These are phyloP conservation scores for Platygyra sinensis DNA, from an alignment of 64 coral and sea anemone species.

Conservation along the genomic window DNA sequence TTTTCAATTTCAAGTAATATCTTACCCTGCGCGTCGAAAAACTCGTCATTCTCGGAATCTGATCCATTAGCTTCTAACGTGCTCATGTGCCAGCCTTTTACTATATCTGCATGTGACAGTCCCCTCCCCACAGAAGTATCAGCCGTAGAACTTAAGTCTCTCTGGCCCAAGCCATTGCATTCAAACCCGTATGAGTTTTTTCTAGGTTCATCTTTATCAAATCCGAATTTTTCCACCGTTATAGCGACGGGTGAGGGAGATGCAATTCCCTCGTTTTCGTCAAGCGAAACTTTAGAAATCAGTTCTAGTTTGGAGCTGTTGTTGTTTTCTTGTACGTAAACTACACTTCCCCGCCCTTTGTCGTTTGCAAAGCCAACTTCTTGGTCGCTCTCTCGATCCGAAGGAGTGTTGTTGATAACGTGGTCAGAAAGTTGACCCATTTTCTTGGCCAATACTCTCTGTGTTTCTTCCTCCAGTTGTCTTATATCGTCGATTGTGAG, in stretches of 20 bases:
- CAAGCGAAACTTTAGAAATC: conserved; percentile 69
- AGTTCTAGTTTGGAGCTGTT: conserved; percentile 58
- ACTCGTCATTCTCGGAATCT: conserved; percentile 82
- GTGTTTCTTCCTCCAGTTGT: conserved; percentile 88
- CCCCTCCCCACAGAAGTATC: conserved; percentile 10
- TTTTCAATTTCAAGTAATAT: no score
- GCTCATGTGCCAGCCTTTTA: conserved; percentile 77
- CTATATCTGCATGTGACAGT: conserved; percentile 59
- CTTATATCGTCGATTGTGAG: conserved; percentile 94
- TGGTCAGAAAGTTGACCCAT: conserved; percentile 69
- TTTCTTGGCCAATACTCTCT: conserved; percentile 70
- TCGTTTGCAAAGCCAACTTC: conserved; percentile 80
- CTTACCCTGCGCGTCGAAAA: conserved; percentile 96
- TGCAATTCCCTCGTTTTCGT: conserved; percentile 36
- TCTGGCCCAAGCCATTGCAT: conserved; percentile 18
- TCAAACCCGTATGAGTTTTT: conserved; percentile 12
- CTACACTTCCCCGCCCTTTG: conserved; percentile 74
- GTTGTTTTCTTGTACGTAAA: conserved; percentile 55
- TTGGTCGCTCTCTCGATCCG: conserved; percentile 75
- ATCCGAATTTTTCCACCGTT: conserved; percentile 77
- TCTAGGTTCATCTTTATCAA: conserved; percentile 41
- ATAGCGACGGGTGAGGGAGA: conserved; percentile 64
- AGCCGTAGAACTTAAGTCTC: neutral
- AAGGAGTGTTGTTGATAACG: conserved; percentile 24
- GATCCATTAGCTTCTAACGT: conserved; percentile 74